A percentile compares a stretch with the other conserved stretches of the same genome.
Conservation (phyloP, 2,113 vertebrate genomes). For the Odontophorus gujanensis region DNA sequence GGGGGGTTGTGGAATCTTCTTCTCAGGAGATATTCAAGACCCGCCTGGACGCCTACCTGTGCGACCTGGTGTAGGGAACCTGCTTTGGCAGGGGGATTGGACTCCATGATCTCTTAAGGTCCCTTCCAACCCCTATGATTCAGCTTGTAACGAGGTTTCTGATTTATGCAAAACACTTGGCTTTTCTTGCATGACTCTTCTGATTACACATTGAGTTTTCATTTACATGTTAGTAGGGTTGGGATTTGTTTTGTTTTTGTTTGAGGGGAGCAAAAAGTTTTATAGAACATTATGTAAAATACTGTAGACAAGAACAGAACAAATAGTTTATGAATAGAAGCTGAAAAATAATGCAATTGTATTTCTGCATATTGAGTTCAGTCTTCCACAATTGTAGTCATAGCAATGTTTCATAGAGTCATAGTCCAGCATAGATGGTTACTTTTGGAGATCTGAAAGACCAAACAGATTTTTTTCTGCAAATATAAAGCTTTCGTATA, state of each 20-base stretch:
- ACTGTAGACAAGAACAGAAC: neutral
- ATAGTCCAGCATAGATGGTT: neutral
- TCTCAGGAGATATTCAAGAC: too few relatives aligned
- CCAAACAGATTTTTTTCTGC: neutral
- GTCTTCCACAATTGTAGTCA: neutral
- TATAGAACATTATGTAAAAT: neutral
- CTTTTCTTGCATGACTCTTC: neutral
- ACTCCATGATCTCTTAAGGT: too few relatives aligned
- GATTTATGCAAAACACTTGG: neutral
- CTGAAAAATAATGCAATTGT: neutral
- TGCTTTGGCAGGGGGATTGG: too few relatives aligned
- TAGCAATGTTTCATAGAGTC: neutral
- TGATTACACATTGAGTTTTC: neutral
- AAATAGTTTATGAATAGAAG: neutral
- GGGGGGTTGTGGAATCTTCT: too few relatives aligned
- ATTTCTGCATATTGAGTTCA: neutral
- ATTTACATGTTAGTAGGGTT: rapidly evolving
- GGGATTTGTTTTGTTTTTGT: neutral
- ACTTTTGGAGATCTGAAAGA: neutral
- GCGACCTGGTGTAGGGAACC: too few relatives aligned
- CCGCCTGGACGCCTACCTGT: too few relatives aligned
- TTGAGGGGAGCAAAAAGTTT: neutral
- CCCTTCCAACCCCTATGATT: too few relatives aligned
- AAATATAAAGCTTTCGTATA: neutral
- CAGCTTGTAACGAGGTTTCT: neutral